Percentiles rank a stretch among this genome's conserved stretches.
Conservation (phyloP, 2,888 invertebrate genomes). For the Melanchra persicariae region DNA sequence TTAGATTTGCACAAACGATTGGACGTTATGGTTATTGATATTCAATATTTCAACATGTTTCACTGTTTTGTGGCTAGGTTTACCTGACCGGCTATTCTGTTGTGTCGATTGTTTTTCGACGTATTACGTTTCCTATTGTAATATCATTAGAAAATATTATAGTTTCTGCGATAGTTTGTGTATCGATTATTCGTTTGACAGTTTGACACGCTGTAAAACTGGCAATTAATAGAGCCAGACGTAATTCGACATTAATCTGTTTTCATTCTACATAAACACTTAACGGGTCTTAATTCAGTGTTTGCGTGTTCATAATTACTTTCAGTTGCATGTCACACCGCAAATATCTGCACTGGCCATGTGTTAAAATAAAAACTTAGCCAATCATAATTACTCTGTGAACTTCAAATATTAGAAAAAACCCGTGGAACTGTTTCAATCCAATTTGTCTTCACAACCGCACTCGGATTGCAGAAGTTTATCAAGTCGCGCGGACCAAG, state of each 20-base stretch:
- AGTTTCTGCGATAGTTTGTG: slow-evolving; percentile 4
- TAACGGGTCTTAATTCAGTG: slow-evolving; percentile 31
- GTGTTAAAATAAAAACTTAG: slow-evolving; percentile 43
- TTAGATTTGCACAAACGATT: slow-evolving; percentile 56
- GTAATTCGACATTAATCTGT: slow-evolving; percentile 38
- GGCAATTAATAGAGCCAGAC: slow-evolving; percentile 16
- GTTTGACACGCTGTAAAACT: slow-evolving; percentile 4
- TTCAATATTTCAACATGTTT: slow-evolving; percentile 46
- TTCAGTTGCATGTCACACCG: slow-evolving; percentile 45
- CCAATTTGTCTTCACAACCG: slow-evolving; percentile 65
- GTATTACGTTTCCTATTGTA: slow-evolving; percentile 3
- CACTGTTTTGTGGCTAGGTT: slow-evolving; percentile 11
- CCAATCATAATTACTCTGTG: slow-evolving; percentile 57
- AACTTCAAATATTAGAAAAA: slow-evolving; percentile 60
- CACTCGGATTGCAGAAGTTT: slow-evolving; percentile 70
- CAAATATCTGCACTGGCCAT: slow-evolving; percentile 40
- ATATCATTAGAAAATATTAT: slow-evolving; percentile 9
- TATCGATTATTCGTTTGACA: slow-evolving; percentile 13
- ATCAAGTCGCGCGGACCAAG: slow-evolving; percentile 57
- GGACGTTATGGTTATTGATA: slow-evolving; percentile 45
- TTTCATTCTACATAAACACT: slow-evolving; percentile 37
- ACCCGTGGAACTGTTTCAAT: slow-evolving; percentile 54
- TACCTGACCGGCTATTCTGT: slow-evolving; percentile 7
- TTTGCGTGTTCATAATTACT: slow-evolving; percentile 50
- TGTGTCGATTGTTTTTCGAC: slow-evolving; percentile 4